These are phyloP conservation scores for Ardeotis arabs DNA, from an alignment of 2,113 vertebrate species.

Conservation along the genomic window DNA sequence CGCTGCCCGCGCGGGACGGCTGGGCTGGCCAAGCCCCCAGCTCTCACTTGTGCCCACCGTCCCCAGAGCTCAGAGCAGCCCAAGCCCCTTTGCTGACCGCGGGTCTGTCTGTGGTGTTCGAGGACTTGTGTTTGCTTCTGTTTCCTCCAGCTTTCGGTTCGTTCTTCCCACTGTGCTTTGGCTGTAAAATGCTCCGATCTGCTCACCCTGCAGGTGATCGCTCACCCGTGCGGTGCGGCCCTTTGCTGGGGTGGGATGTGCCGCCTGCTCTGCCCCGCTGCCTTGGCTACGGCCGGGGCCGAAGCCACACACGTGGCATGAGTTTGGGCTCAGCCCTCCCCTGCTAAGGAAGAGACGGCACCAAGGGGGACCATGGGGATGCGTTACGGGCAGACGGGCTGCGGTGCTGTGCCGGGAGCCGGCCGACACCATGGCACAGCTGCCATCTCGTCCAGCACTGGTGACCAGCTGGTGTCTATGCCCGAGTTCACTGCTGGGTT, in stretches of 20 bases:
- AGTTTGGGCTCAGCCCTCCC: background rate
- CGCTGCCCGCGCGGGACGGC: background rate
- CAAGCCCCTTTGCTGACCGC: background rate
- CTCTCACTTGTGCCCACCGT: fast-evolving
- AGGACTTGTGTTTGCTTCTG: no score
- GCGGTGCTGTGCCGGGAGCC: background rate
- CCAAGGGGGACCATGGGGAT: fast-evolving
- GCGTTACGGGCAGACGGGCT: fast-evolving
- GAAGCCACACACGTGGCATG: fast-evolving
- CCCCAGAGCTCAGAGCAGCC: background rate
- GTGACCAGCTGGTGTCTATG: constrained; percentile 33
- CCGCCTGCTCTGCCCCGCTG: background rate
- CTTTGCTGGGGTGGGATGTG: background rate
- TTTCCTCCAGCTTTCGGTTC: background rate
- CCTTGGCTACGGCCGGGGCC: fast-evolving
- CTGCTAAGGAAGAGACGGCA: background rate
- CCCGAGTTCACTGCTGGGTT: fast-evolving
- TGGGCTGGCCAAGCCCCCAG: background rate
- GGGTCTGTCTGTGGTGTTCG: fast-evolving
- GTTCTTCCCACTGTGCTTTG: background rate
- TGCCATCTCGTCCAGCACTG: background rate
- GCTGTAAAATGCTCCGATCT: background rate
- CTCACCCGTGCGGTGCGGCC: fast-evolving
- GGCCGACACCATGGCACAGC: background rate
- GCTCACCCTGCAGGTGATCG: background rate